These are phyloP conservation scores for Nomada ruficornis DNA, from an alignment of 2,888 invertebrate genomes.

Conservation along the genomic window DNA sequence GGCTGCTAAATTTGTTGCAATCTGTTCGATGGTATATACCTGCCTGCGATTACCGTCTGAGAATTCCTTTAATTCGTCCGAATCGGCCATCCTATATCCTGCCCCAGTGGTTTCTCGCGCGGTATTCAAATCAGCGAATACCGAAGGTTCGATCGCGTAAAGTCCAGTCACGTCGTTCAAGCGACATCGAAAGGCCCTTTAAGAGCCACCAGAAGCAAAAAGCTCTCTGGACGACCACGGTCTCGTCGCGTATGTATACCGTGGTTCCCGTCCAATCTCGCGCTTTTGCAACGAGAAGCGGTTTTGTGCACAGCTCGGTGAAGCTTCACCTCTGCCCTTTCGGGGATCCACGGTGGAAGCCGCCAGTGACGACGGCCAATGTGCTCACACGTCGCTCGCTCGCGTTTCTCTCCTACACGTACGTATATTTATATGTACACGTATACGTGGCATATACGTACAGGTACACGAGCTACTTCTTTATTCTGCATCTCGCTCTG, in stretches of 20 bases:
- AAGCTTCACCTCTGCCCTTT: conserved; percentile 72
- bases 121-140: conserved; percentile 44
- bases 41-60: too few species aligned
- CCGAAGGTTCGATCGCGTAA: conserved; percentile 38
- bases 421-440: neutral
- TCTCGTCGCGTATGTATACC: neutral
- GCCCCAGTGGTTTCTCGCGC: conserved; percentile 5
- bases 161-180: conserved; percentile 45
- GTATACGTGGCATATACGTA: neutral
- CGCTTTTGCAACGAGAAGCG: conserved; percentile 59
- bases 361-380: conserved; percentile 59
- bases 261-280: conserved; percentile 33
- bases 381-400: conserved; percentile 54
- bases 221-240: neutral
- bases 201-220: conserved; percentile 28
- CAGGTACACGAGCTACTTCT: conserved; percentile 19
- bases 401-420: conserved; percentile 48
- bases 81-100: neutral
- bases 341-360: conserved; percentile 65
- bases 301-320: conserved; percentile 57
- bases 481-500: conserved; percentile 13
- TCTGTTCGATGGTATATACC: too few species aligned
- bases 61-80: conserved; percentile 24
- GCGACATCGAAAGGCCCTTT: conserved; percentile 52
- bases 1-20: too few species aligned